phyloP scores from a whole-genome alignment of 2,888 invertebrate species.

The Drosophila paranaensis region DNA sequence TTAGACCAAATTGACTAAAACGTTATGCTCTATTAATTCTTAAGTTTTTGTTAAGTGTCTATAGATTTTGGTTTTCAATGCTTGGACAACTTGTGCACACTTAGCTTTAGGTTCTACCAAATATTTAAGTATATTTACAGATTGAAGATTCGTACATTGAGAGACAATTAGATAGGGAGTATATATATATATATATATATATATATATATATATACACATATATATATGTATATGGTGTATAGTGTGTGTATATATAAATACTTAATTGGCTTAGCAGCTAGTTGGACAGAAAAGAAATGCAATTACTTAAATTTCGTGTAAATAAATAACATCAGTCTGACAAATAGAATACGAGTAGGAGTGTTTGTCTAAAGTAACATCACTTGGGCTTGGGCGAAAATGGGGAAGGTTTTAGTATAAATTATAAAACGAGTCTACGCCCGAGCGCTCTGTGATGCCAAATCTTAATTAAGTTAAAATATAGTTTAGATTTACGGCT shows the following conservation, averaged over 20 bases:
- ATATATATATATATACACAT: conserved; percentile 12
- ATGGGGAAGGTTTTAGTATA: not conserved
- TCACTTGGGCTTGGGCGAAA: conserved; percentile 24
- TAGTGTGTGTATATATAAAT: conserved; percentile 33
- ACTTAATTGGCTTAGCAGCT: conserved; percentile 43
- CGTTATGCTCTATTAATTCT: conserved; percentile 74
- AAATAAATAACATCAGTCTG: conserved; percentile 70
- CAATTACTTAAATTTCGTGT: conserved; percentile 42
- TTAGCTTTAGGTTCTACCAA: conserved; percentile 20
- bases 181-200: conserved; percentile 9
- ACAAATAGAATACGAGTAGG: conserved; percentile 50
- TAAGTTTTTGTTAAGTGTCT: conserved; percentile 42
- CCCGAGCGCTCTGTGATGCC: conserved; percentile 27
- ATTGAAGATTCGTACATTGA: not conserved
- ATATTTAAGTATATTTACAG: conserved; percentile 46
- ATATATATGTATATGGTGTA: not conserved
- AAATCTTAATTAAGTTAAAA: conserved; percentile 3
- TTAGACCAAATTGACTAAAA: conserved; percentile 75
- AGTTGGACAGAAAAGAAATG: conserved; percentile 46
- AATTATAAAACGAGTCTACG: not conserved
- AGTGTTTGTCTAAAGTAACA: conserved; percentile 33
- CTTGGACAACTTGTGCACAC: conserved; percentile 51
- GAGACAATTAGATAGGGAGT: conserved; percentile 26
- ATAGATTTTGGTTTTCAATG: conserved; percentile 58
- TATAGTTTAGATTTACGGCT: conserved; percentile 2